Conservation (phyloP, 2,797 vertebrate species). For the Heteromormyrus szaboi region DNA sequence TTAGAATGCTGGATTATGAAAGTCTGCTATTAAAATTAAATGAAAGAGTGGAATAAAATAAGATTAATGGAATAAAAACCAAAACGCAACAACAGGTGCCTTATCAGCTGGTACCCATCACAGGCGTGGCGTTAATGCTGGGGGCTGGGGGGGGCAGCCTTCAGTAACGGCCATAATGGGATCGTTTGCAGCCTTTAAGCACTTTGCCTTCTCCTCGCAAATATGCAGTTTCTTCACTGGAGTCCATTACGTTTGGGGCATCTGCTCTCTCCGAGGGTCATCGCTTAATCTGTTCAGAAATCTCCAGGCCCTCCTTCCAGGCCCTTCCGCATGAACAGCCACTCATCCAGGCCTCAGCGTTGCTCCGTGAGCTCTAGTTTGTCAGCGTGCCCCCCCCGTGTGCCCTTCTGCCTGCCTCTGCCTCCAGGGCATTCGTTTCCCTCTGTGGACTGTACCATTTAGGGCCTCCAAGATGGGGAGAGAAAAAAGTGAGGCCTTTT, state of each 20-base stretch:
- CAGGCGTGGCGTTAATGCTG: not conserved
- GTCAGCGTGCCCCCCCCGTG: not conserved
- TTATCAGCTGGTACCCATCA: not conserved
- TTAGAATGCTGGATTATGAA: not conserved
- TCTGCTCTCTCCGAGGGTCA: slow-evolving; percentile 1
- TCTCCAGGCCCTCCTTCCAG: slow-evolving; percentile 9
- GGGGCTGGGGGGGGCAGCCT: not conserved
- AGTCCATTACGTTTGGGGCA: slow-evolving; percentile 11
- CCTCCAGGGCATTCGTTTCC: not conserved
- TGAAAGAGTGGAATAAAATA: not conserved
- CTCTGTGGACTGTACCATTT: not conserved
- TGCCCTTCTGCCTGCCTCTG: slow-evolving; percentile 3
- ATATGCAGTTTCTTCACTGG: not conserved
- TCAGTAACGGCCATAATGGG: not conserved
- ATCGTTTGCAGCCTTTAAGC: not conserved
- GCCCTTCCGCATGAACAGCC: not conserved
- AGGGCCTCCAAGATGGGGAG: not conserved
- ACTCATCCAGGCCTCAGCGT: not conserved
- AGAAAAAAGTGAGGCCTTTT: not conserved
- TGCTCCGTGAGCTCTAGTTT: not conserved
- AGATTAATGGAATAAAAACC: not conserved
- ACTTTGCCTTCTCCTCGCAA: not conserved
- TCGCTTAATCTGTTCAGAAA: slow-evolving; percentile 10
- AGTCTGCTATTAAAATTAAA: not conserved
- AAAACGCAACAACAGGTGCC: not conserved